Percentiles rank a stretch among this genome's conserved stretches.
Conservation (phyloP, 2,797 vertebrate species). For the Sebastes variabilis region DNA sequence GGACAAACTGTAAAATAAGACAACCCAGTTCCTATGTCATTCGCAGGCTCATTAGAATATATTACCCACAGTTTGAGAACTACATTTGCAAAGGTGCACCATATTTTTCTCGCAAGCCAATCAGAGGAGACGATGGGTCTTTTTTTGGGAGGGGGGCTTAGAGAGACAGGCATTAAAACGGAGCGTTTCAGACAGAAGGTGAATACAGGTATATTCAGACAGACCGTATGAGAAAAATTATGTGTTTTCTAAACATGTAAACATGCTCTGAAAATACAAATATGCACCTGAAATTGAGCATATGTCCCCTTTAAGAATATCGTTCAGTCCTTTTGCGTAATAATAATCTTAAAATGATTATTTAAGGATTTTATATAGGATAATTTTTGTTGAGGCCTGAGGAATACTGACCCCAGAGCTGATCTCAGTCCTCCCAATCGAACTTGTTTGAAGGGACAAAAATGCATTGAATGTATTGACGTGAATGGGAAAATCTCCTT, state of each 20-base stretch:
- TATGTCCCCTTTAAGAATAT: background rate
- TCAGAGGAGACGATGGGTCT: no score
- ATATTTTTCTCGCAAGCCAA: no score
- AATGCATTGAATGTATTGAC: background rate
- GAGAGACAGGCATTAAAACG: accelerated
- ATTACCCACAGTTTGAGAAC: no score
- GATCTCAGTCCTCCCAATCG: accelerated
- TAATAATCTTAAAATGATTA: background rate
- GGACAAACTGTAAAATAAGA: no score
- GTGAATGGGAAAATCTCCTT: background rate
- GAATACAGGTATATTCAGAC: no score
- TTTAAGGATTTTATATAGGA: no score
- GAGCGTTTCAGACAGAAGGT: no score
- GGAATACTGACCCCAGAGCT: background rate
- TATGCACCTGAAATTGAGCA: no score
- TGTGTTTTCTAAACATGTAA: no score
- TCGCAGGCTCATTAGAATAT: accelerated
- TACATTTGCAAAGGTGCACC: accelerated
- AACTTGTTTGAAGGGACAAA: background rate
- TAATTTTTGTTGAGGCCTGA: background rate
- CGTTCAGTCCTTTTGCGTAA: background rate
- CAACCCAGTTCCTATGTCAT: no score
- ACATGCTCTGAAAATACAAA: no score
- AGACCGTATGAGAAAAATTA: accelerated
- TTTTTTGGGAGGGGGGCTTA: no score